Percentiles rank a stretch among this genome's conserved stretches.
Evolutionary conservation across 2,888 invertebrate genomes (phyloP).

Genomic region (Drosophila antonietae): DNA sequence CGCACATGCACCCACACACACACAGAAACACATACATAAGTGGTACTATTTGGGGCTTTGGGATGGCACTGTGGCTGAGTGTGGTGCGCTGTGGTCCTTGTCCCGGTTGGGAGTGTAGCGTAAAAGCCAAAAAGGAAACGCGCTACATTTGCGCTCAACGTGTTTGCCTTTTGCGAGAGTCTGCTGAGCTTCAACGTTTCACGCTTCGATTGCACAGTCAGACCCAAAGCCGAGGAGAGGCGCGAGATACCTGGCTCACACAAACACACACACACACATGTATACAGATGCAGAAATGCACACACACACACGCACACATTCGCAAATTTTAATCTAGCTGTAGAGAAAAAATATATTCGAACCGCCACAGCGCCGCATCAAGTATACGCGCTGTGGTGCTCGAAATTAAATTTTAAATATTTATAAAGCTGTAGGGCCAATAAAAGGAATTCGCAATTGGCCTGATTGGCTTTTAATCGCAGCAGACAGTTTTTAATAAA

Average conservation of each 20-base stretch:
- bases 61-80: not conserved
- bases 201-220: conserved; percentile 72
- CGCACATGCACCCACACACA: conserved; percentile 20
- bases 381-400: conserved; percentile 59
- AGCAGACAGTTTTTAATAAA: conserved; percentile 79
- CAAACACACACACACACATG: conserved; percentile 13
- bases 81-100: conserved; percentile 28
- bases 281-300: conserved; percentile 29
- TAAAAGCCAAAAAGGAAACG: conserved; percentile 75
- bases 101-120: conserved; percentile 33
- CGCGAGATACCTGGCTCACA: conserved; percentile 27
- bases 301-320: conserved; percentile 18
- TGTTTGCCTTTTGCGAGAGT: conserved; percentile 69
- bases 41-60: conserved; percentile 36
- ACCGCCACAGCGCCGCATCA: conserved; percentile 46
- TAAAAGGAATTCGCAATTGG: conserved; percentile 79
- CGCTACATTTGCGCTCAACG: conserved; percentile 79
- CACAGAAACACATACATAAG: conserved; percentile 27
- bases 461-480: conserved; percentile 79
- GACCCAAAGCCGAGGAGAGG: conserved; percentile 38
- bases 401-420: conserved; percentile 80
- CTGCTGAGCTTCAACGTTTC: conserved; percentile 64
- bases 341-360: conserved; percentile 52
- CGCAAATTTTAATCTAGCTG: conserved; percentile 58
- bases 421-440: conserved; percentile 71